Evolutionary conservation across 2,888 invertebrate species (phyloP), one percentile per base, ranked within the genome.

Genomic region (Anorthoa munda): DNA sequence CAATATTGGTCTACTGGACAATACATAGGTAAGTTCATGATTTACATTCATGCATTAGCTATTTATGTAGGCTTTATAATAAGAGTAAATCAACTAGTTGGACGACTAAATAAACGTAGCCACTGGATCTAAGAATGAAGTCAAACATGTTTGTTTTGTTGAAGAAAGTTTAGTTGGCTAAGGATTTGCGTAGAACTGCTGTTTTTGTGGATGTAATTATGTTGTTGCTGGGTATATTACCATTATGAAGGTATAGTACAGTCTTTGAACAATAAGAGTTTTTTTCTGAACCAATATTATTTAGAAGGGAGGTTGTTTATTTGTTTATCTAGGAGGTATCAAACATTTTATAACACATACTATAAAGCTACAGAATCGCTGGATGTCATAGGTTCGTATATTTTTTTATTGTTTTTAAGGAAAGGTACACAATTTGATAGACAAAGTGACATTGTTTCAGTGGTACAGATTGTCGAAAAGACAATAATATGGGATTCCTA

Each of bases 1-100:
- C 95, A 95, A 95, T 95, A 95, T 95, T 95, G 94, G 90, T 91
- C 91, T 91, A 92, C 91, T 93, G 93, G 92, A 93, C 93, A 86
- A 86, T 86, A 75, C 84, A 77, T 81, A 78, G 74, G 86, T 82
- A 80, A 81, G 79, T 83, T 77, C 84, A 84, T 86, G 78, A 85
- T 87, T 87, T 87, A 86, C 82, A 86, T 86, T 87, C 73, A 74
- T 76, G 82, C 77, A 81, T 86, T 82, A 86, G 83, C 87, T 86
- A 82, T 86, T 84, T 86, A 85, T 84, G 82, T 77, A 60, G 53
- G 31, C 72, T 85, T 84, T 75, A 84, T 84, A 86, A 86, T 79
- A 77, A 78, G 81, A 56, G 77, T 82, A 82, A 80, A 81, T 81
- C 77, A 81, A 84, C 76, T 75, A 75, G 81, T 77, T 59, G 39